Evolutionary conservation across 2,113 vertebrate genomes (phyloP), one percentile per base, ranked within the genome.

Genomic region (Nibea albiflora): DNA sequence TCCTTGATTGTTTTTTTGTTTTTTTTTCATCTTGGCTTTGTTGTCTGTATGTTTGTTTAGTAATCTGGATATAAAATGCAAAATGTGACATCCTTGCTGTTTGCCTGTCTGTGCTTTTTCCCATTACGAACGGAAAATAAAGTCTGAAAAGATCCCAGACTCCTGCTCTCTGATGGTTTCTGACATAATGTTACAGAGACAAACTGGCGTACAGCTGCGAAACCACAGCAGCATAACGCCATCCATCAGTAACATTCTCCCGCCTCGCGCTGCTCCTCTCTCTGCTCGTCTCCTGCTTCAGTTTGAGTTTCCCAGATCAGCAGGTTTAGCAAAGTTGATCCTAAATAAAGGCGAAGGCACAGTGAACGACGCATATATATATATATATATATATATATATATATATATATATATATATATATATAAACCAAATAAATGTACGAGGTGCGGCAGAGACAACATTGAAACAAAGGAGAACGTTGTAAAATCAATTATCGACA

Each of bases 91-190:
- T 93, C 70, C 11, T 85, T 85, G 90, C 90, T 91, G 79, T 91
- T 90, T 89, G 85, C 90, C 74, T 90, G 85, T 92, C 80, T 90
- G 89, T 93, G 78, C 86, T 70, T 86, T 39, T 85, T 76, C 72
- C 79, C 76, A 84, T 90, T n/a, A 75, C 46, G 16, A 74, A 81
- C 74, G 70, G 57, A 90, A 81, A 94, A 93, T 93, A 94, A 95
- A 94, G 61, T 80, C 60, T 76, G 47, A 66, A 86, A 88, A 83
- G 49, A 77, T 60, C 5, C 19, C 39, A 19, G 61, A 47, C 11
- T 73, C 20, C 9, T 76, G 24, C 14, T 73, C 10, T 39, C 26
- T 74, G 71, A 24, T 50, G 53, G 35, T 22, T 70, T 58, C 39
- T 78, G 12, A 1, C 31, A 1, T 28, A 7, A 28, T 50, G 64